A percentile compares a stretch with the other conserved stretches of the same genome.
phyloP scores from a whole-genome alignment of 2,113 vertebrate genomes.

The Plectropomus leopardus region DNA sequence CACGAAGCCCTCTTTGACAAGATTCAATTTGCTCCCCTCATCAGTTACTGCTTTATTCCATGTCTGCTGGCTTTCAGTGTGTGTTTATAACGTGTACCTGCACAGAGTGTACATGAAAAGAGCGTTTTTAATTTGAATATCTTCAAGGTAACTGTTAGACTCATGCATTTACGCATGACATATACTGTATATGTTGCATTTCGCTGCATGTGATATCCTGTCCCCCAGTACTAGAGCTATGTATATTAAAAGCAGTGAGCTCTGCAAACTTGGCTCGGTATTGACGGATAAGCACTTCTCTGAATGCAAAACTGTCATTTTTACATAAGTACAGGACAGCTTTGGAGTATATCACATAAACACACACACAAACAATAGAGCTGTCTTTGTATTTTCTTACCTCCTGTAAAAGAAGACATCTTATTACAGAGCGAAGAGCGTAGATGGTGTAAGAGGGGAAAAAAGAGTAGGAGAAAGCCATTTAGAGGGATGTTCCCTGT shows the following conservation, averaged over 20 bases:
- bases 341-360: conserved; percentile 29
- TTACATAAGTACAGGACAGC: conserved; percentile 46
- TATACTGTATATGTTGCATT: conserved; percentile 10
- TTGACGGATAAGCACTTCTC: conserved; percentile 45
- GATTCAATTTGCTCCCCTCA: conserved; percentile 56
- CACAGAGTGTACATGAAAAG: conserved; percentile 33
- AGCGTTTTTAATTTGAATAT: conserved; percentile 48
- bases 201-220: conserved; percentile 21
- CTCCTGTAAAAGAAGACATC: conserved; percentile 17
- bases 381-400: conserved; percentile 24
- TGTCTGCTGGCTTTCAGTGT: conserved; percentile 29
- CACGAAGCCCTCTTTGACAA: conserved; percentile 55
- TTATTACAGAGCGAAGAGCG: conserved; percentile 19
- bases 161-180: conserved; percentile 42
- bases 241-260: conserved; percentile 37
- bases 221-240: not conserved
- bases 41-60: conserved; percentile 45
- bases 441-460: not conserved
- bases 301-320: conserved; percentile 56
- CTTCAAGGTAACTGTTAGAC: conserved; percentile 47
- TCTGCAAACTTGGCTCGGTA: conserved; percentile 34
- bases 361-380: conserved; percentile 20
- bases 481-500: not conserved
- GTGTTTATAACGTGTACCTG: conserved; percentile 22
- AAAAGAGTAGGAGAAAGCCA: not conserved